These are phyloP conservation scores for Cyprinodon tularosa DNA, from an alignment of 2,113 vertebrate genomes.

Conservation along the genomic window DNA sequence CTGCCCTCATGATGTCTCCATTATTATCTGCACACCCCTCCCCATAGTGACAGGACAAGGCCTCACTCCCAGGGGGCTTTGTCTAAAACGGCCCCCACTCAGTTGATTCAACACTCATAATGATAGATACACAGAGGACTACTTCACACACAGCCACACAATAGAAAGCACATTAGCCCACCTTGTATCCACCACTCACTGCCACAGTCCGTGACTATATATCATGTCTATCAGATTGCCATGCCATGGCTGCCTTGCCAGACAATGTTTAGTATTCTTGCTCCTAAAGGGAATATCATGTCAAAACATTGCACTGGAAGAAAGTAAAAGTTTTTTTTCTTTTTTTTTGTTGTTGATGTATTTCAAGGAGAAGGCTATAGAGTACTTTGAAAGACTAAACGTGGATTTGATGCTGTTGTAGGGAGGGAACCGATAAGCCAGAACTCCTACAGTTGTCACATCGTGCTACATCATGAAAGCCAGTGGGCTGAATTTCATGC, in stretches of 20 bases:
- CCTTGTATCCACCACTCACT: conserved; percentile 34
- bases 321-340: conserved; percentile 23
- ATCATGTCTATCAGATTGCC: conserved; percentile 47
- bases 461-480: conserved; percentile 40
- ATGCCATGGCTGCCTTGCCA: neutral
- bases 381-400: conserved; percentile 48
- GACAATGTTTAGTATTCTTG: conserved; percentile 16
- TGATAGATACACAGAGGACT: conserved; percentile 66
- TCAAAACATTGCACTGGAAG: conserved; percentile 34
- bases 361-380: conserved; percentile 29
- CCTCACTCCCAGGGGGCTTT: conserved; percentile 61
- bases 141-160: conserved; percentile 52
- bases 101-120: conserved; percentile 71
- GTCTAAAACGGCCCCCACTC: conserved; percentile 45
- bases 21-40: conserved; percentile 69
- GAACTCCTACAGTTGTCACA: conserved; percentile 60
- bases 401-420: conserved; percentile 41
- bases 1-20: conserved; percentile 72
- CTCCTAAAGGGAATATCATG: conserved; percentile 33
- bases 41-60: conserved; percentile 62
- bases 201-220: conserved; percentile 34
- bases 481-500: conserved; percentile 67
- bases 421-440: conserved; percentile 56
- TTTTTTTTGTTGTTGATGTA: conserved; percentile 15
- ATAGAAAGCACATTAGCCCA: conserved; percentile 43